phyloP scores from a whole-genome alignment of 2,113 vertebrate genomes.

The Lanius ludovicianus region DNA sequence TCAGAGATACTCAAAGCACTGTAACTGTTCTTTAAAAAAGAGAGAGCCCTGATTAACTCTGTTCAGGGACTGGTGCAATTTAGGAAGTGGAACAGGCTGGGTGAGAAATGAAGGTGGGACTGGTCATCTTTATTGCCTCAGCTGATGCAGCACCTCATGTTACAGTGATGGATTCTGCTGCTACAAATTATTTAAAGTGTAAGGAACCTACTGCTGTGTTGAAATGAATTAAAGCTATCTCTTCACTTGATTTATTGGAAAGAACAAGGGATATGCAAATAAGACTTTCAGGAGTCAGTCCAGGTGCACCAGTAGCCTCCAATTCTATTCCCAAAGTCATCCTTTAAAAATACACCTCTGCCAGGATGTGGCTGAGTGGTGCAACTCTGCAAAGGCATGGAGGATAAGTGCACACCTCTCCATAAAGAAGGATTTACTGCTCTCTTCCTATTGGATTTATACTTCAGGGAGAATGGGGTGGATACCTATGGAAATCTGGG shows the following conservation, averaged over 20 bases:
- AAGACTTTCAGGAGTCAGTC: neutral
- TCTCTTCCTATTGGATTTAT: neutral
- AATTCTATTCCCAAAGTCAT: neutral
- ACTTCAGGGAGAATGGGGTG: neutral
- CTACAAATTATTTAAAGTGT: neutral
- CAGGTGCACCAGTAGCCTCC: neutral
- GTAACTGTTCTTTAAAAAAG: accelerated
- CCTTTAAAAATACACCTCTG: neutral
- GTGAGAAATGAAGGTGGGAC: neutral
- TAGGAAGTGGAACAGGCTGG: neutral
- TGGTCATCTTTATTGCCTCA: neutral
- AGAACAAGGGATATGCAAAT: neutral
- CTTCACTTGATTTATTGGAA: neutral
- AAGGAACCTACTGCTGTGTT: neutral
- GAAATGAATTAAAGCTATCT: neutral
- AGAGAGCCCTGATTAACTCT: neutral
- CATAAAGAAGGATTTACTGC: neutral
- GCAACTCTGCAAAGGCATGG: neutral
- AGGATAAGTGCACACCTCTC: neutral
- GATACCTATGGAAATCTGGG: neutral
- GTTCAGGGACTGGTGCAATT: neutral
- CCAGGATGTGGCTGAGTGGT: neutral
- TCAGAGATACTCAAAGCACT: neutral
- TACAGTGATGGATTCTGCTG: neutral
- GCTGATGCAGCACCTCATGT: neutral